A percentile compares a stretch with the other conserved stretches of the same genome.
Evolutionary conservation across 2,113 vertebrate species (phyloP).

Genomic region (Apeltes quadracus): DNA sequence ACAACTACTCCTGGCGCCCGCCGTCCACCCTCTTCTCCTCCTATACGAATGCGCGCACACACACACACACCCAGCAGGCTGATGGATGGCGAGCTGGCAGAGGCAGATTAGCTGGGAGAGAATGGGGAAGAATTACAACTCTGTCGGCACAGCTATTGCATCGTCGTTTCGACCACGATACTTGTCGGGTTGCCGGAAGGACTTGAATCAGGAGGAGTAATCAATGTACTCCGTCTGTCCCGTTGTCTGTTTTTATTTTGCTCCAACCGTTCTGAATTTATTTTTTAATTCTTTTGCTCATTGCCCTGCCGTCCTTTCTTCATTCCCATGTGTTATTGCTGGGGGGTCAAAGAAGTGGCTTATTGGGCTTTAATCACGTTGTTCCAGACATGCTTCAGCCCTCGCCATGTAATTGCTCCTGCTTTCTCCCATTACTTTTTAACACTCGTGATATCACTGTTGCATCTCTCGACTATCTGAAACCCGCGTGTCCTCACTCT

Average conservation of each 20-base stretch:
- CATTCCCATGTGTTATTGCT: background rate
- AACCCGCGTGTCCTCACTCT: background rate
- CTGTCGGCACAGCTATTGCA: slow-evolving; percentile 38
- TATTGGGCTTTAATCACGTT: slow-evolving; percentile 14
- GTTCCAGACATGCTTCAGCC: slow-evolving; percentile 6
- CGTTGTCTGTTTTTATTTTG: slow-evolving; percentile 46
- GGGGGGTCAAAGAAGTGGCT: background rate
- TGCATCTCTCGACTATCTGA: background rate
- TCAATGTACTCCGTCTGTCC: slow-evolving; percentile 56
- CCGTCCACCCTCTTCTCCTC: slow-evolving; percentile 9
- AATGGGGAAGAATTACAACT: slow-evolving; percentile 68
- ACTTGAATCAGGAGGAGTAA: slow-evolving; percentile 38
- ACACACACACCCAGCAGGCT: slow-evolving; percentile 28
- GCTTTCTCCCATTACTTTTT: slow-evolving; percentile 1
- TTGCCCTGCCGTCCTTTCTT: slow-evolving; percentile 1
- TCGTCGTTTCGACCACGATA: slow-evolving; percentile 64
- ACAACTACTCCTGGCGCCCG: slow-evolving; percentile 5
- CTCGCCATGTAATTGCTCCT: background rate
- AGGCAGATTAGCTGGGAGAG: slow-evolving; percentile 64
- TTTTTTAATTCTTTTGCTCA: slow-evolving; percentile 13
- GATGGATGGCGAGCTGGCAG: slow-evolving; percentile 66
- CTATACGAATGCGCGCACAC: background rate
- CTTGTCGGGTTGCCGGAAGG: slow-evolving; percentile 51
- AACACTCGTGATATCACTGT: background rate
- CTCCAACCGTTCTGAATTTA: slow-evolving; percentile 13